A percentile compares a stretch with the other conserved stretches of the same genome.
phyloP scores from a whole-genome alignment of 2,113 vertebrate genomes.

The Macaca mulatta region DNA sequence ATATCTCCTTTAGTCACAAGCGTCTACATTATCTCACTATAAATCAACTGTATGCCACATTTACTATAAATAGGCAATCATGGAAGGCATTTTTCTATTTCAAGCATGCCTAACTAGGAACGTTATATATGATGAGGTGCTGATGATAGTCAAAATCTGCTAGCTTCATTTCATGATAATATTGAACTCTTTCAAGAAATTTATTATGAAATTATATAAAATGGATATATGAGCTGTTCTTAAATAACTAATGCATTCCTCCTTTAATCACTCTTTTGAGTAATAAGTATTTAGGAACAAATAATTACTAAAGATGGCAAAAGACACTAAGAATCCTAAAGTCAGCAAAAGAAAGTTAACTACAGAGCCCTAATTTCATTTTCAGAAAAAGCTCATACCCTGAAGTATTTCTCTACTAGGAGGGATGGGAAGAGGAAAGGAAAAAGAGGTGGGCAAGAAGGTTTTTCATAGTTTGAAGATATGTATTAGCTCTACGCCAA shows the following conservation, averaged over 20 bases:
- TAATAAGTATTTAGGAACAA: background rate
- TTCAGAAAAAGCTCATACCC: background rate
- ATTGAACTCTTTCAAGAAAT: background rate
- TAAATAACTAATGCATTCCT: background rate
- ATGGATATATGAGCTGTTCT: background rate
- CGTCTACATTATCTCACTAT: background rate
- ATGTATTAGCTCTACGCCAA: background rate
- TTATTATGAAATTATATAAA: background rate
- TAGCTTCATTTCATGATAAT: background rate
- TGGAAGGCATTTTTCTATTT: constrained; percentile 12
- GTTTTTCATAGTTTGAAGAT: background rate
- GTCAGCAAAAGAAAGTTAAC: background rate
- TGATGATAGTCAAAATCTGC: background rate
- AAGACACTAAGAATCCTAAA: background rate
- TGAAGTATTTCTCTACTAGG: background rate
- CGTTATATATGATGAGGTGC: too few species aligned
- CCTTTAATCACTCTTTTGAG: background rate
- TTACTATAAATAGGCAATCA: background rate
- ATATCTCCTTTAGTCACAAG: background rate
- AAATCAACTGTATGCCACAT: background rate
- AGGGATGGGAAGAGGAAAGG: background rate
- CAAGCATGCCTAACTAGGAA: background rate
- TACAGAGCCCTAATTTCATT: background rate
- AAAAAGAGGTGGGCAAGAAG: background rate
- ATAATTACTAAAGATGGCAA: constrained; percentile 17